Evolutionary conservation across 2,113 vertebrate species (phyloP), one percentile per base, ranked within the genome.

Genomic region (Phycodurus eques): DNA sequence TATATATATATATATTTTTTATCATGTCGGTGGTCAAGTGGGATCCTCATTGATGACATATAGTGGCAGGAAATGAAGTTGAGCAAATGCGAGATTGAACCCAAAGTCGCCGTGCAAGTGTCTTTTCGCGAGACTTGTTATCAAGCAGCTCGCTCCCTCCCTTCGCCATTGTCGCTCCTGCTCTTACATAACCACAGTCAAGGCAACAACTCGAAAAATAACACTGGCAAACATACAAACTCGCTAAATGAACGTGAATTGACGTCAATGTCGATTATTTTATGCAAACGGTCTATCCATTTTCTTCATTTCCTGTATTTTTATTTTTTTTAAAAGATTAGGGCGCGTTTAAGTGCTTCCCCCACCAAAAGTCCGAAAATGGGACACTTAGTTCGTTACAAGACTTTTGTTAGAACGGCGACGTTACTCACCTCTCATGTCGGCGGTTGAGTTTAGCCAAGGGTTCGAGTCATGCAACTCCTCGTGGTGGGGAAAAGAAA

Each of bases 381-480:
- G 7, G n/a, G 11, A 22, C 63, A 0, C 11, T 35, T 27, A 8
- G 3, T 66, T 27, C 13, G 22, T 65, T 2, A 22, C n/a, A 27
- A 22, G n/a, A 46, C 14, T 66, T 3, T 47, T 31, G 22, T 49
- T 31, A 3, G 8, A 17, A 66, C 15, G 13, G n/a, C 22, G 17
- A 8, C 43, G 14, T 14, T 72, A 88, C 92, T 92, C 82, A 94
- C 93, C 93, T 92, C 92, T 93, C 93, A 94, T 93, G 62, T 78
- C 71, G 85, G 51, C 73, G 74, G 54, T 71, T 66, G 42, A 71
- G 63, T 76, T 42, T 71, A 51, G 4, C 22, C 70, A 62, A 85
- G 66, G 89, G 69, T 91, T 78, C 56, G 57, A 80, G 70, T 86
- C 85, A 87, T 90, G 68, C 62, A 89, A 86, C 74, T 92, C 91